Conservation (phyloP, 2,797 vertebrate species). For the Alfaro cultratus region DNA sequence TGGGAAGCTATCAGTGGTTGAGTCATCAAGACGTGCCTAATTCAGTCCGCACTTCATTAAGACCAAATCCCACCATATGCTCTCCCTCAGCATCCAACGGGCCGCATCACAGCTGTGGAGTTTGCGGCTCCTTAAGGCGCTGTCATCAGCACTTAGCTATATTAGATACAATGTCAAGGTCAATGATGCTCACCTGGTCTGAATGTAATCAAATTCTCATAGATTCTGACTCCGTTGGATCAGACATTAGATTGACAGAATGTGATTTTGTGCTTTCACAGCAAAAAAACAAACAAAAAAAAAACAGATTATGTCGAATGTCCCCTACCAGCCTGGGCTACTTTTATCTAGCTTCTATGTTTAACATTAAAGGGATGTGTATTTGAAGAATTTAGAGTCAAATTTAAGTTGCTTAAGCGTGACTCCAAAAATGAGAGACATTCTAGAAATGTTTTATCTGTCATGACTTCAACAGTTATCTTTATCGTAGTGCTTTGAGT, state of each 20-base stretch:
- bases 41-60: not conserved
- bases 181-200: conserved; percentile 9
- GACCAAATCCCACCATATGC: not conserved
- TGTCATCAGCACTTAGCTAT: conserved; percentile 4
- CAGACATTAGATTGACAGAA: not conserved
- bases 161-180: conserved; percentile 9
- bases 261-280: not conserved
- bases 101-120: not conserved
- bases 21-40: not conserved
- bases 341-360: not conserved
- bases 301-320: not conserved
- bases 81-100: not conserved
- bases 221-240: not conserved
- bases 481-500: not conserved
- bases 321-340: not conserved
- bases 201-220: conserved; percentile 4
- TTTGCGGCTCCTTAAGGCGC: not conserved
- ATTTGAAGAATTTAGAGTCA: not conserved
- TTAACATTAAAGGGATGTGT: not conserved
- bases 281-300: not conserved
- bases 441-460: not conserved
- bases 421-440: not conserved
- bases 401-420: not conserved
- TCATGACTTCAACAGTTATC: not conserved
- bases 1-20: not conserved